Evolutionary conservation across 2,888 invertebrate species (phyloP), one percentile per base, ranked within the genome.

Genomic region (Trichopoda pennipes): DNA sequence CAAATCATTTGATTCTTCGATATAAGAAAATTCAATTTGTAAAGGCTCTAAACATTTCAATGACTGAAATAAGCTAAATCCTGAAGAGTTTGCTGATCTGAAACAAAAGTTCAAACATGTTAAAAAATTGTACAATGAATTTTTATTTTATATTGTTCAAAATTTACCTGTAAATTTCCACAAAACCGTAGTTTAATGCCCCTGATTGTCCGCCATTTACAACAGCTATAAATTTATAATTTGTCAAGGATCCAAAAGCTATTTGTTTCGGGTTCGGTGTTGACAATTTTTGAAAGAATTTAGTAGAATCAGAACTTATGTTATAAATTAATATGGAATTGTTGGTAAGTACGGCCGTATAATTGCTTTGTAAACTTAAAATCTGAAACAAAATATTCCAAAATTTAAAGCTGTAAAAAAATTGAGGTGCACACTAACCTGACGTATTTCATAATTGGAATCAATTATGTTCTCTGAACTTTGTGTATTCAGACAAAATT

Each of bases 1-100:
- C 32, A 93, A 86, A 85, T 93, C 92, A 14, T 90, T 84, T 0
- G 92, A 90, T 60, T 85, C 80, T 1, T 90, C 87, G n/a, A 92
- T 83, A 9, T 88, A 68, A 7, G 89, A 84, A 75, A 92, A 92
- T 78, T 89, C 87, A 7, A 92, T 85, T 76, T 90, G 87, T 0
- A 88, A 84, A 12, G 91, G 90, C 21, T 73, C 87, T 38, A 87
- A 86, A 9, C 90, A 84, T 16, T 89, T 85, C n/a, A 92, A 86
- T 19, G 87, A 87, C 87, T 92, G 92, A 70, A 89, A 87, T 4
- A 88, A 85, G 14, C 85, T 70, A 66, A 92, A 92, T 2, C 75
- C 21, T 0, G 79, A 42, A 12, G 74, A 61, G 16, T 78, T 78
- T 0, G 28, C 42, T 0, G 82, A 85, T 32, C 85, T 86, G 61